Evolutionary conservation across 1,140 invertebrate species (phyloP).

Genomic region (Rhyacophila brunnea): DNA sequence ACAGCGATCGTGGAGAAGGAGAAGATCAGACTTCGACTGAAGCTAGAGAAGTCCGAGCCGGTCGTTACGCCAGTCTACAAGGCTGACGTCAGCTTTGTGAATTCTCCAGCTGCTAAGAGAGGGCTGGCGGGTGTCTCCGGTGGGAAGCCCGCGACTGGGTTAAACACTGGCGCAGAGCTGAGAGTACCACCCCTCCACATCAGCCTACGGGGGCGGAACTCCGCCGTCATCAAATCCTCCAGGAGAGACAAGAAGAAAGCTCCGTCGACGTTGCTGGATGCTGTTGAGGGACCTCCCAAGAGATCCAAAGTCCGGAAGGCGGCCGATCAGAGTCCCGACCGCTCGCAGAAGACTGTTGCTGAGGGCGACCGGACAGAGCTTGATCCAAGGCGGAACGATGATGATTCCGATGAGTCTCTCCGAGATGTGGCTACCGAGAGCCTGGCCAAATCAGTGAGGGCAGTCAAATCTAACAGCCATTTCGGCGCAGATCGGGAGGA

Average conservation of each 20-base stretch:
- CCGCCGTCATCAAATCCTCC: slow-evolving; percentile 82
- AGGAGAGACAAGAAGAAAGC: slow-evolving; percentile 71
- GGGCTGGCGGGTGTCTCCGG: slow-evolving; percentile 18
- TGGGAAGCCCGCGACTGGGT: slow-evolving; percentile 38
- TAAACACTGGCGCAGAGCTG: slow-evolving; percentile 63
- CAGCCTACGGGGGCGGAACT: slow-evolving; percentile 79
- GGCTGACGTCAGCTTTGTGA: slow-evolving; percentile 72
- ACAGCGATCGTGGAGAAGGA: slow-evolving; percentile 51
- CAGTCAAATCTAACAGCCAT: slow-evolving; percentile 13
- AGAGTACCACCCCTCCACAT: slow-evolving; percentile 88
- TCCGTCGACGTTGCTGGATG: neutral
- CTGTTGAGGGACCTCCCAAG: slow-evolving; percentile 41
- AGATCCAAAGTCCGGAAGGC: slow-evolving; percentile 51
- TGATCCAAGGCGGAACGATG: slow-evolving; percentile 7
- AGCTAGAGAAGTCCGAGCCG: slow-evolving; percentile 78
- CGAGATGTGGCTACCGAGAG: neutral
- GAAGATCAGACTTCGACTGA: slow-evolving; percentile 78
- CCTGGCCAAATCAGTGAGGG: neutral
- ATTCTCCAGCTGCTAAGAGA: slow-evolving; percentile 31
- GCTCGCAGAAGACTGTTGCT: slow-evolving; percentile 46
- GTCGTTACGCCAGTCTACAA: slow-evolving; percentile 73
- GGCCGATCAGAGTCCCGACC: slow-evolving; percentile 40
- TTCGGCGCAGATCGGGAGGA: slow-evolving; percentile 2
- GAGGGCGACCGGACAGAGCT: slow-evolving; percentile 39
- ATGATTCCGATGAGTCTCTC: slow-evolving; percentile 5